Evolutionary conservation across 1,140 invertebrate species (phyloP), one percentile per base, ranked within the genome.

Genomic region (Drosophila sturtevanti): DNA sequence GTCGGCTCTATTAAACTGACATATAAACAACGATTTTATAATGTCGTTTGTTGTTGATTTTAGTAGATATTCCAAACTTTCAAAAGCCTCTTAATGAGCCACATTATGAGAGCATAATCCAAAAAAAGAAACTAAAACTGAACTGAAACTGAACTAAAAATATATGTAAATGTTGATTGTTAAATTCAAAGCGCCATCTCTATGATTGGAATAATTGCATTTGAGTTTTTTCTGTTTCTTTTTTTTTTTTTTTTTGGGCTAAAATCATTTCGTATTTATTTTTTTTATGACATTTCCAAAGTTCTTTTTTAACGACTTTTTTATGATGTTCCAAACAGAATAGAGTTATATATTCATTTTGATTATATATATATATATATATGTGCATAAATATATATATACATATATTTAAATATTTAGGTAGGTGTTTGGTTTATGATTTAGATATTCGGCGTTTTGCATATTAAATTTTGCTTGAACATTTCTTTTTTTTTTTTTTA

Each of bases 61-160:
- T 62, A n/a, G n/a, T n/a, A n/a, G 59, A 61, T 77, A 60, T 54
- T 60, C 73, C 54, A 70, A 77, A 77, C 73, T 77, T 77, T 77
- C 73, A 77, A 75, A 79, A 70, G 65, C 77, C 64, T 70, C 71
- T 44, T 79, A 79, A 79, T 79, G 77, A 79, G 56, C 60, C 63
- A 27, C 73, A 77, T 81, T 81, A 81, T 78, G 74, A 81, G 63
- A 51, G 64, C 69, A 81, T 77, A 62, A 73, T 37, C 48, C 52
- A 59, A 79, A 70, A 79, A 75, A 59, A 35, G 58, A 35, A 51
- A 16, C 44, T 31, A 6, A 63, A 52, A 31, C 6, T 21, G 31
- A 21, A 76, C 68, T 24, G 62, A 75, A 72, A 64, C n/a, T 72
- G 72, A 75, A 52, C 64, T 64, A 51, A 41, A 48, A 41, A 48